Evolutionary conservation across 2,113 vertebrate species (phyloP).

Genomic region (Uropsilus gracilis): DNA sequence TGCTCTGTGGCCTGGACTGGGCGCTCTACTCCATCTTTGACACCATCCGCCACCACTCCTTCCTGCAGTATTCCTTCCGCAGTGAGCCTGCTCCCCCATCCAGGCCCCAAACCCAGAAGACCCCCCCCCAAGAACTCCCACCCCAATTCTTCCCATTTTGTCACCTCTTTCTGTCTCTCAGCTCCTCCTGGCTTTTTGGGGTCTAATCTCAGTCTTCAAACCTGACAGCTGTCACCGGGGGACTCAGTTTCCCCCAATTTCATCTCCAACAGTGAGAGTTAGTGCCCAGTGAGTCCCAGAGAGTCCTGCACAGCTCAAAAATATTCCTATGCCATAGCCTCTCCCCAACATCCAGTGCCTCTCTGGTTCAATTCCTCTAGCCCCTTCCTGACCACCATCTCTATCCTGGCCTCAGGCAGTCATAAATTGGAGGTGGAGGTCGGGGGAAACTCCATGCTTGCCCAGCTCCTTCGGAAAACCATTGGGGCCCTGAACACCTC

Average conservation of each 20-base stretch:
- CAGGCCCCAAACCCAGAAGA: neutral
- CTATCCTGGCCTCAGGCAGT: constrained; percentile 82
- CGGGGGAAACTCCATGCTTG: constrained; percentile 89
- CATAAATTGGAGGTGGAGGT: constrained; percentile 90
- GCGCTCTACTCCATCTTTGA: constrained; percentile 87
- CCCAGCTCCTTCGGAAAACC: constrained; percentile 88
- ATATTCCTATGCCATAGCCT: neutral
- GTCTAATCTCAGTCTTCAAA: neutral
- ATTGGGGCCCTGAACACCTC: constrained; percentile 91
- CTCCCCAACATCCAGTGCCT: neutral
- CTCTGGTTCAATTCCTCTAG: neutral
- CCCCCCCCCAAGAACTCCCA: neutral
- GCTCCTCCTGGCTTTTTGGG: neutral
- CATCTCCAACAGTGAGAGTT: neutral
- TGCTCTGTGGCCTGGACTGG: constrained; percentile 86
- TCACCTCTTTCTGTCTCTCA: neutral
- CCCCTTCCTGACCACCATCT: neutral
- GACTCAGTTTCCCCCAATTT: neutral
- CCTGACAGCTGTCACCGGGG: neutral
- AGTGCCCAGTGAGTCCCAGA: neutral
- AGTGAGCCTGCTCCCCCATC: constrained; percentile 82
- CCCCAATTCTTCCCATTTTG: neutral
- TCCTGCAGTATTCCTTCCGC: constrained; percentile 88
- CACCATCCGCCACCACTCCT: constrained; percentile 88
- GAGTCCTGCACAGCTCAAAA: too few relatives aligned